Percentiles rank a stretch among this genome's conserved stretches.
phyloP scores from a whole-genome alignment of 2,888 invertebrate genomes.

The Salticus scenicus region DNA sequence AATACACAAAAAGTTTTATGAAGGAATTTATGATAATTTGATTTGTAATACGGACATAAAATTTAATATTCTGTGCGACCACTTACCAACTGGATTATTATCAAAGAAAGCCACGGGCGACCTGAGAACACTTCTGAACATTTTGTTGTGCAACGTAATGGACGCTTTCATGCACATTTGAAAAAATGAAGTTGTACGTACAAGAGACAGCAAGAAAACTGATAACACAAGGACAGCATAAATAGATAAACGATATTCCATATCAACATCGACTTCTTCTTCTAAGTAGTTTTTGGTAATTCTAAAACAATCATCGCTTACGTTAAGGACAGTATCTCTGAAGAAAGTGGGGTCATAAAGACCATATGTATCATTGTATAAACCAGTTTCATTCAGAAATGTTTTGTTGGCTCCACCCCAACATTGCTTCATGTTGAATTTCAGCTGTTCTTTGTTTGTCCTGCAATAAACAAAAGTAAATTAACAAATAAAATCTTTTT shows the following conservation, averaged over 20 bases:
- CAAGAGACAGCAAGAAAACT: constrained; percentile 68
- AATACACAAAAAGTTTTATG: too few relatives aligned
- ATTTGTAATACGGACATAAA: too few relatives aligned
- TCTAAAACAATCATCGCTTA: constrained; percentile 31
- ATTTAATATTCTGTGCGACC: too few relatives aligned
- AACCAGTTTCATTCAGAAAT: constrained; percentile 37
- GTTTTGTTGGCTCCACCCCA: constrained; percentile 30
- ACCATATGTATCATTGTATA: constrained; percentile 37
- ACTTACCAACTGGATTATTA: constrained; percentile 77
- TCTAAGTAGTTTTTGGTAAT: constrained; percentile 37
- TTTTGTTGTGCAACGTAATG: constrained; percentile 70
- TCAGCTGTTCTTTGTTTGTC: constrained; percentile 58
- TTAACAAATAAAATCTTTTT: too few relatives aligned
- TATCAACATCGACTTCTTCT: constrained; percentile 36
- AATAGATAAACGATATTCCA: constrained; percentile 33
- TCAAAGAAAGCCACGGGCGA: constrained; percentile 77
- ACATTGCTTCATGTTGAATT: constrained; percentile 51
- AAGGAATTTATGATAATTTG: too few relatives aligned
- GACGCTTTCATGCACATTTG: constrained; percentile 72
- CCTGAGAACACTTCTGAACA: constrained; percentile 75
- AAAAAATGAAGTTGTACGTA: constrained; percentile 71
- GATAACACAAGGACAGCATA: constrained; percentile 58
- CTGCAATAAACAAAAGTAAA: too few relatives aligned
- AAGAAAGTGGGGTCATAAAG: constrained; percentile 26
- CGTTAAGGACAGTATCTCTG: constrained; percentile 24